Evolutionary conservation across 2,888 invertebrate genomes (phyloP), one percentile per base, ranked within the genome.

Genomic region (Pachycephus smyrnensis): DNA sequence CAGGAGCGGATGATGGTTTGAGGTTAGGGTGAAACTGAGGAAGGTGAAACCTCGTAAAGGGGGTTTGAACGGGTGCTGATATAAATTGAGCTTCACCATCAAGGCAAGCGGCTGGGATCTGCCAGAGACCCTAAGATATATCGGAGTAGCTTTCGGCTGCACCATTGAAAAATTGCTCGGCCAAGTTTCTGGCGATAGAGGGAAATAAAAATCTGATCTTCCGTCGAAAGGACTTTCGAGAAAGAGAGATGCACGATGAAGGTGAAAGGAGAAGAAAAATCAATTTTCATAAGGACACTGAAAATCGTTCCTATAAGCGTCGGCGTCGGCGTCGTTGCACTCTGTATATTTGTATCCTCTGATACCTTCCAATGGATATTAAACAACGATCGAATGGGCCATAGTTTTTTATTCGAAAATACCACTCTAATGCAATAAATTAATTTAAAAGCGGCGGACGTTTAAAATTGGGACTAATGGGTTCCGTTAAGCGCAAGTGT

Each of bases 81-180:
- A 91, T 91, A 91, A 91, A 91, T 91, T 90, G 91, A 89, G 89
- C 89, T 88, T 55, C 87, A 88, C 90, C 90, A 91, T 90, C 89
- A 88, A 89, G 88, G 88, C 88, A 91, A 91, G 89, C 89, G 90
- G 87, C 87, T 55, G 83, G 88, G 88, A 89, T 89, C 89, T 89
- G 84, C 84, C 84, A 82, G 80, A 83, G 83, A 82, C 84, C 83
- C 80, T 74, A 84, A 87, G 88, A 89, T 87, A 88, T 89, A 89
- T 88, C 86, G 86, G 75, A 86, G 86, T 86, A 86, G 89, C 88
- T 90, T 87, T 85, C 85, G 86, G 80, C 82, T 80, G 76, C 84
- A 85, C 84, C 84, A 87, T 87, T 89, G 88, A 90, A 85, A 74
- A 74, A 74, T 74, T 23, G 30, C 74, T 36, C 2, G 33, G 74